Percentiles rank a stretch among this genome's conserved stretches.
These are phyloP conservation scores for Macrophya alboannulata DNA, from an alignment of 2,888 invertebrate species.

Conservation along the genomic window DNA sequence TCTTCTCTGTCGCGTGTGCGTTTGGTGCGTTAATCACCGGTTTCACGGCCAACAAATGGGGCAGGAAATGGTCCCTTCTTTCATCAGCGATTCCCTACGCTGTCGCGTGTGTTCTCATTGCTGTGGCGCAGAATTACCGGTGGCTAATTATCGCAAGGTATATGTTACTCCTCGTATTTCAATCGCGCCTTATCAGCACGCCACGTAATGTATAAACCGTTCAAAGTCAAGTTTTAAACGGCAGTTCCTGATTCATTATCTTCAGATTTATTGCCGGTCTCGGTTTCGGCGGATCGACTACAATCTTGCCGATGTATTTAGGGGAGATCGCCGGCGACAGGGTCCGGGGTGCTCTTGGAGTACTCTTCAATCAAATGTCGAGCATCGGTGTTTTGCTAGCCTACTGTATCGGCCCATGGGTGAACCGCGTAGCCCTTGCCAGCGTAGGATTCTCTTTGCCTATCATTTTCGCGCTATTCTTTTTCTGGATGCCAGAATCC, in stretches of 20 bases:
- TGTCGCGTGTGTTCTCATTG: slow-evolving; percentile 60
- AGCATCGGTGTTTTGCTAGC: slow-evolving; percentile 56
- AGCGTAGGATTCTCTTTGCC: slow-evolving; percentile 48
- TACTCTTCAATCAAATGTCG: slow-evolving; percentile 25
- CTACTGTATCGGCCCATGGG: slow-evolving; percentile 54
- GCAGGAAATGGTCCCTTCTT: slow-evolving; percentile 64
- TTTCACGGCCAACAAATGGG: slow-evolving; percentile 60
- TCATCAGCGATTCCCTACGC: slow-evolving; percentile 54
- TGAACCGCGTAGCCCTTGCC: slow-evolving; percentile 44
- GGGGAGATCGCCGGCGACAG: slow-evolving; percentile 64
- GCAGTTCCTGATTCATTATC: background rate
- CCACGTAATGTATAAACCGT: background rate
- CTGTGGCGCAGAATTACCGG: slow-evolving; percentile 55
- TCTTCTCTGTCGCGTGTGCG: slow-evolving; percentile 57
- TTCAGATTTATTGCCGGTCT: slow-evolving; percentile 61
- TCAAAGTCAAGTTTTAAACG: background rate
- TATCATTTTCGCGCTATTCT: slow-evolving; percentile 34
- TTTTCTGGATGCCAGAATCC: slow-evolving; percentile 64
- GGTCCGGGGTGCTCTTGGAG: slow-evolving; percentile 62
- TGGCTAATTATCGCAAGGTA: slow-evolving; percentile 59
- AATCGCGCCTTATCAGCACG: background rate
- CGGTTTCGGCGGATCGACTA: slow-evolving; percentile 58
- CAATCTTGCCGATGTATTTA: slow-evolving; percentile 61
- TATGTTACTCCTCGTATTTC: background rate
- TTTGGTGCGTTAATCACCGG: slow-evolving; percentile 62